phyloP scores from a whole-genome alignment of 2,888 invertebrate species.

The Oxycera nigricornis region DNA sequence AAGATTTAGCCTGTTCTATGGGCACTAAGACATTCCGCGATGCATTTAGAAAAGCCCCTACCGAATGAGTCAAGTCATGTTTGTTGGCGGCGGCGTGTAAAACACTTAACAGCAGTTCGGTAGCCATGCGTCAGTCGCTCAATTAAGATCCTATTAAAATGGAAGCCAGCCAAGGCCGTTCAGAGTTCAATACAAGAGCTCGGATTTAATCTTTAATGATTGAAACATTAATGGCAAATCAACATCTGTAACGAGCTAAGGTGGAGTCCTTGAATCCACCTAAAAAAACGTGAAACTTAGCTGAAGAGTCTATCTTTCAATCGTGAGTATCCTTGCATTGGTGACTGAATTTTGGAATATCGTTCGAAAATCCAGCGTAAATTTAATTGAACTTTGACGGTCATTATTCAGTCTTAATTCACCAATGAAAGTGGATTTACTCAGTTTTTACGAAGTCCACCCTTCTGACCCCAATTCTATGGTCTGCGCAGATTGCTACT shows the following conservation, averaged over 20 bases:
- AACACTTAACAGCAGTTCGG: neutral
- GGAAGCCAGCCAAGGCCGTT: constrained; percentile 22
- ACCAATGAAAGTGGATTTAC: too few relatives aligned
- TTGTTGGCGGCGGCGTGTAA: neutral
- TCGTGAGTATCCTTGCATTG: too few relatives aligned
- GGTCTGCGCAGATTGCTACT: neutral
- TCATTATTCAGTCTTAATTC: too few relatives aligned
- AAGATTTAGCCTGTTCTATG: neutral
- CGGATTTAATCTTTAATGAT: too few relatives aligned
- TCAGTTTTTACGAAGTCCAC: too few relatives aligned
- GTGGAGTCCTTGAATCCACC: too few relatives aligned
- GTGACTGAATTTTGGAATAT: too few relatives aligned
- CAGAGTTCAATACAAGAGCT: constrained; percentile 25
- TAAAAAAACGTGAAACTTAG: too few relatives aligned
- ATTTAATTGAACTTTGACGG: too few relatives aligned
- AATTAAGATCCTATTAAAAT: constrained; percentile 8
- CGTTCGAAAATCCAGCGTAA: too few relatives aligned
- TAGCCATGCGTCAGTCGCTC: neutral
- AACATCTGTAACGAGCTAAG: neutral
- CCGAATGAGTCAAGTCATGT: neutral
- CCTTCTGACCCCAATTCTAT: neutral
- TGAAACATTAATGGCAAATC: too few relatives aligned
- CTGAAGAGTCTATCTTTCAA: too few relatives aligned
- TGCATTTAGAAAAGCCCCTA: constrained; percentile 16
- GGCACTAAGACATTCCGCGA: neutral